A percentile compares a stretch with the other conserved stretches of the same genome.
phyloP scores from a whole-genome alignment of 2,888 invertebrate species.

The Petrolisthes manimaculis region DNA sequence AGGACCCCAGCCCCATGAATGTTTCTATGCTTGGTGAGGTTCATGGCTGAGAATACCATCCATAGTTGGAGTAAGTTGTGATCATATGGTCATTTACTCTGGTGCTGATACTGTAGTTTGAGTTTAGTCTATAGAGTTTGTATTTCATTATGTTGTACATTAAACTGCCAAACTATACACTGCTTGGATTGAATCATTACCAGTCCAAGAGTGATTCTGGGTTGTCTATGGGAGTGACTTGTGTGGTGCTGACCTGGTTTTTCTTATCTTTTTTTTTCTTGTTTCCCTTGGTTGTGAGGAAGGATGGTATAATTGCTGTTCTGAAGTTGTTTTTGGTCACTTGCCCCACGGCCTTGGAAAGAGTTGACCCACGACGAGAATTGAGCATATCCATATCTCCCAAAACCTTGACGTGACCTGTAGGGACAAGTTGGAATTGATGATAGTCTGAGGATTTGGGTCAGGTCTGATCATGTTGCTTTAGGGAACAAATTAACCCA shows the following conservation, averaged over 20 bases:
- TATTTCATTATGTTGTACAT: too few relatives aligned
- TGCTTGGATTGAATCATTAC: not conserved
- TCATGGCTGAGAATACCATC: too few relatives aligned
- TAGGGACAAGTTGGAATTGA: not conserved
- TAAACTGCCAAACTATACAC: too few relatives aligned
- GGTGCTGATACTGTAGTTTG: too few relatives aligned
- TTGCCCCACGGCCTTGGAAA: constrained; percentile 50
- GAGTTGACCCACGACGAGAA: constrained; percentile 49
- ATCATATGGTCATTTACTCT: too few relatives aligned
- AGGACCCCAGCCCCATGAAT: too few relatives aligned
- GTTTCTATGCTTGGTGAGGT: too few relatives aligned
- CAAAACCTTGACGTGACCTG: constrained; percentile 57
- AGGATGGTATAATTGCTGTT: not conserved
- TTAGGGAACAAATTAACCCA: too few relatives aligned
- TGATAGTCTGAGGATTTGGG: not conserved
- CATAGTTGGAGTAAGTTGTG: too few relatives aligned
- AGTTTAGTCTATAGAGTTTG: too few relatives aligned
- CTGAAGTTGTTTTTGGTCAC: constrained; percentile 33
- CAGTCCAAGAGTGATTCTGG: not conserved
- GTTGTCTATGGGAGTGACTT: constrained; percentile 17
- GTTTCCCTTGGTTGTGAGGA: not conserved
- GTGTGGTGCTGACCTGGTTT: not conserved
- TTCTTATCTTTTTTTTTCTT: not conserved
- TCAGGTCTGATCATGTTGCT: too few relatives aligned
- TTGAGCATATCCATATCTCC: constrained; percentile 17